Percentiles rank a stretch among this genome's conserved stretches.
These are phyloP conservation scores for Biston stratarius DNA, from an alignment of 2,888 invertebrate species.

Conservation along the genomic window DNA sequence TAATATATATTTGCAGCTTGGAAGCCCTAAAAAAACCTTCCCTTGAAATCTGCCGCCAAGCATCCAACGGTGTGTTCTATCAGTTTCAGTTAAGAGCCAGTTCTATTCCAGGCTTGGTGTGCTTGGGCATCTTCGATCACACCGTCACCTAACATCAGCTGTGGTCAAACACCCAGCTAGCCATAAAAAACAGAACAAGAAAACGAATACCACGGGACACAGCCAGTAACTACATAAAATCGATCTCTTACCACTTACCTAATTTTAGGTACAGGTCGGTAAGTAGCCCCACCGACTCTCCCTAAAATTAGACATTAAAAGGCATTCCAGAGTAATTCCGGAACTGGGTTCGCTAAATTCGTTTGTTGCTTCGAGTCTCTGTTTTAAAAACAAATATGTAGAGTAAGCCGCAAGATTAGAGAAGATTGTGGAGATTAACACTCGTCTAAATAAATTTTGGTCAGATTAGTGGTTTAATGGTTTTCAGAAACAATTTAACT, in stretches of 20 bases:
- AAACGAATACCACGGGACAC: too few relatives aligned
- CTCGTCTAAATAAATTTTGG: slow-evolving; percentile 23
- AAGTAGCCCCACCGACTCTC: slow-evolving; percentile 17
- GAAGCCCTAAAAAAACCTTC: too few relatives aligned
- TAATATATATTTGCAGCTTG: too few relatives aligned
- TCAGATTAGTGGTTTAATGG: slow-evolving; percentile 28
- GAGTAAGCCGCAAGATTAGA: slow-evolving; percentile 29
- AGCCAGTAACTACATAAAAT: too few relatives aligned
- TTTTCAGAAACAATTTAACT: slow-evolving; percentile 19
- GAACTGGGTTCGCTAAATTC: slow-evolving; percentile 31
- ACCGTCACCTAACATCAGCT: too few relatives aligned
- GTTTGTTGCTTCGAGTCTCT: slow-evolving; percentile 38
- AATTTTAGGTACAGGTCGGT: slow-evolving; percentile 4
- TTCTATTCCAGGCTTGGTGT: too few relatives aligned
- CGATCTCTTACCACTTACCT: slow-evolving; percentile 2
- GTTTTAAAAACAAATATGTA: slow-evolving; percentile 37
- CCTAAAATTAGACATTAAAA: slow-evolving; percentile 30
- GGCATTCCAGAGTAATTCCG: slow-evolving; percentile 30
- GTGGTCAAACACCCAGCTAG: too few relatives aligned
- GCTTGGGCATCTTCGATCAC: too few relatives aligned
- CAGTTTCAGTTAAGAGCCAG: too few relatives aligned
- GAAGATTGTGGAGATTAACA: slow-evolving; percentile 21
- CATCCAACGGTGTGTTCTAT: too few relatives aligned
- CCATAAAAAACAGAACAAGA: too few relatives aligned
- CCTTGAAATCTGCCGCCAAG: too few relatives aligned